Evolutionary conservation across 2,888 invertebrate species (phyloP), one percentile per base, ranked within the genome.

Genomic region (Coelopa pilipes): DNA sequence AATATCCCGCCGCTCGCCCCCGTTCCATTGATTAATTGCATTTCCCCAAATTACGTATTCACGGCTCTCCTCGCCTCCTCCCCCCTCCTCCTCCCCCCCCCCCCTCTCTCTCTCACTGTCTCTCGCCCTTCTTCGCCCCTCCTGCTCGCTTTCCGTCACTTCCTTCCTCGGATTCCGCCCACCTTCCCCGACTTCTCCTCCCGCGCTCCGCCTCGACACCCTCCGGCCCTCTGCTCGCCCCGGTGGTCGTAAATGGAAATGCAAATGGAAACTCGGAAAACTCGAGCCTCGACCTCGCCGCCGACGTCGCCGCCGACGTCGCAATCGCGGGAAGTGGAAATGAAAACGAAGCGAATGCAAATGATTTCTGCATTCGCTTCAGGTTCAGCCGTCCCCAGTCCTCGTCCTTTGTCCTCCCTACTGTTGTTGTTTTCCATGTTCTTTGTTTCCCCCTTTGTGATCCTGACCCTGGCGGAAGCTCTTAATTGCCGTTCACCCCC

Each of bases 11-110:
- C 34, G 7, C n/a, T 59, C 47, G 15, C 47, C 59, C 7, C 57
- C 49, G n/a, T 66, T 45, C 50, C 69, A 59, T 65, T 67, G 66
- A 63, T 72, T 65, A 65, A 65, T 60, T 62, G 60, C 45, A 62
- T 59, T 24, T 47, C n/a, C 59, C 45, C 59, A 57, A 57, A 50
- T 67, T 24, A 55, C 12, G 34, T 53, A 63, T 34, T 11, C 7
- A 55, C 12, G 34, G 55, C 67, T 34, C 4, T 63, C 34, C 46
- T 65, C 47, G n/a, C 46, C 17, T 60, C 7, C 34, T 34, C 34
- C 34, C 34, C 7, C 34, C 4, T 7, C 7, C 34, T 7, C 34
- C 34, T 34, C 34, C 4, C 34, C 7, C 34, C 34, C 34, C 7
- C 34, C 7, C 34, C 34, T 4, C 34, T 34, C 7, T 34, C 34